Evolutionary conservation across 2,113 vertebrate species (phyloP).

Genomic region (Pachypanchax playfairii): DNA sequence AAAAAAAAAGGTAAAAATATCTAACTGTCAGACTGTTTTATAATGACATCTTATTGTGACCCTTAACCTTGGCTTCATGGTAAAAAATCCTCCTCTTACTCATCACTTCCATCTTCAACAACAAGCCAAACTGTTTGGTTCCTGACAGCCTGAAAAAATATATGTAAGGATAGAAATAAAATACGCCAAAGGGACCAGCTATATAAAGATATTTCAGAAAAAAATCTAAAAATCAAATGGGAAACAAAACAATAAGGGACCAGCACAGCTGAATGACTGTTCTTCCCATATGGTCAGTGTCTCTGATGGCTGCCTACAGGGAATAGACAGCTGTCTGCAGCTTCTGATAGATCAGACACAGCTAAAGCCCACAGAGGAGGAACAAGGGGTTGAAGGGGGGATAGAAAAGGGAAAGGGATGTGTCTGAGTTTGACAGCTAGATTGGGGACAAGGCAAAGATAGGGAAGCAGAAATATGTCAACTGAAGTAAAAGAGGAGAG

Average conservation of each 20-base stretch:
- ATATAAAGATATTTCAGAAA: conserved; percentile 1
- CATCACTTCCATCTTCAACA: not conserved
- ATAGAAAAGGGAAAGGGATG: conserved; percentile 22
- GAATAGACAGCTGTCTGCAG: conserved; percentile 68
- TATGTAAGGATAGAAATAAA: conserved; percentile 13
- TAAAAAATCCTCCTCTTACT: conserved; percentile 1
- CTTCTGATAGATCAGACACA: conserved; percentile 60
- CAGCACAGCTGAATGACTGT: conserved; percentile 38
- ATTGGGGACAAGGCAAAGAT: conserved; percentile 35
- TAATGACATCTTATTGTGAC: conserved; percentile 14
- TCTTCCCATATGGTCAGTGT: conserved; percentile 58
- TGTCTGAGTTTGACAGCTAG: conserved; percentile 10
- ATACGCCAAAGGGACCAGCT: conserved; percentile 3
- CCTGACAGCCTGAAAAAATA: not conserved
- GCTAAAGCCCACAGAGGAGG: conserved; percentile 34
- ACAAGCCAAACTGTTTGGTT: conserved; percentile 2
- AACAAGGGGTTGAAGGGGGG: conserved; percentile 2
- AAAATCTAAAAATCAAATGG: conserved; percentile 19
- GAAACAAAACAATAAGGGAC: conserved; percentile 33
- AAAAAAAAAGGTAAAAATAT: conserved; percentile 13
- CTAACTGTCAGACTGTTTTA: conserved; percentile 34
- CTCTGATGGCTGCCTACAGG: conserved; percentile 61
- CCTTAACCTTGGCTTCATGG: conserved; percentile 17
- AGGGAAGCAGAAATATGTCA: not conserved
- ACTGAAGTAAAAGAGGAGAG: not conserved